Evolutionary conservation across 2,888 invertebrate species (phyloP).

Genomic region (Andrena praecox): DNA sequence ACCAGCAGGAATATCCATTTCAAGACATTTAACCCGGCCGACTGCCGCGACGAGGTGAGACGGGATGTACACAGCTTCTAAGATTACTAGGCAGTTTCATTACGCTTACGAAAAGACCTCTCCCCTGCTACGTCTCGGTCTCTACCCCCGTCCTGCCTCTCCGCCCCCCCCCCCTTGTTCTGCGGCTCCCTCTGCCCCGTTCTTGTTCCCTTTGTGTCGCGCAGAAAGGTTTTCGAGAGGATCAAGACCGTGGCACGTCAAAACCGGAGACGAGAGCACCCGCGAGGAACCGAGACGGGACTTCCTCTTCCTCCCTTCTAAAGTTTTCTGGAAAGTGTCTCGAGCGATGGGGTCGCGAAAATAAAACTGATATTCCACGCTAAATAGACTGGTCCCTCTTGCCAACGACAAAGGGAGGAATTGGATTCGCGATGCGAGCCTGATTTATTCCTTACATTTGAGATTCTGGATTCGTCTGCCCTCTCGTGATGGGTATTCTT

Average conservation of each 20-base stretch:
- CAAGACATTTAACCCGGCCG: constrained; percentile 80
- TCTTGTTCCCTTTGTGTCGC: constrained; percentile 62
- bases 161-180: constrained; percentile 15
- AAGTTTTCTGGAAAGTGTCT: constrained; percentile 55
- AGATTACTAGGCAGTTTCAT: constrained; percentile 81
- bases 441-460: background rate
- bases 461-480: background rate
- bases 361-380: constrained; percentile 57
- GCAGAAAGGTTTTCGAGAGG: constrained; percentile 71
- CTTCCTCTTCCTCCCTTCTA: constrained; percentile 62
- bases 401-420: background rate
- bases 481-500: background rate
- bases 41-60: constrained; percentile 72
- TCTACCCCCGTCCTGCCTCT: no score
- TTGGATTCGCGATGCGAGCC: background rate
- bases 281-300: constrained; percentile 66
- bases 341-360: constrained; percentile 39
- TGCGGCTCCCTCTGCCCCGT: background rate
- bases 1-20: constrained; percentile 79
- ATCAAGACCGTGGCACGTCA: constrained; percentile 62
- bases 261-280: constrained; percentile 70
- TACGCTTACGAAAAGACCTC: constrained; percentile 72
- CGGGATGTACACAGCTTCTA: constrained; percentile 76
- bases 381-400: constrained; percentile 44
- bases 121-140: constrained; percentile 33